Conservation (phyloP, 2,888 invertebrate genomes). For the Lasioglossum leucozonium region DNA sequence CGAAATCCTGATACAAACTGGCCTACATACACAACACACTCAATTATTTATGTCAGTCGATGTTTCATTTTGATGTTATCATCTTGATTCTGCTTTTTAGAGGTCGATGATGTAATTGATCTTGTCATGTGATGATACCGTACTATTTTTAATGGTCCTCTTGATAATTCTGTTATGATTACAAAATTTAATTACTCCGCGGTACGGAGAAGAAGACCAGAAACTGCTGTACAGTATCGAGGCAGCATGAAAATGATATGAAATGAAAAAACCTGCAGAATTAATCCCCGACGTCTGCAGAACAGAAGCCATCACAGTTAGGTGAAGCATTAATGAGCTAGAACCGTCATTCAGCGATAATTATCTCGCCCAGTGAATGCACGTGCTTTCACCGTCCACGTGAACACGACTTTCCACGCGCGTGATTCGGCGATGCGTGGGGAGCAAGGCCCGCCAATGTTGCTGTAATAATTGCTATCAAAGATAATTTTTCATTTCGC, state of each 20-base stretch:
- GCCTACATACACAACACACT: neutral
- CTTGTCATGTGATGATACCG: neutral
- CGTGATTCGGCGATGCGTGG: neutral
- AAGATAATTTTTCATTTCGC: neutral
- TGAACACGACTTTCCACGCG: constrained; percentile 5
- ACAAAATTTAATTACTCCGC: neutral
- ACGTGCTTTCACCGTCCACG: neutral
- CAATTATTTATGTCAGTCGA: neutral
- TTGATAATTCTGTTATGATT: neutral
- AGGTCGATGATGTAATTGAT: neutral
- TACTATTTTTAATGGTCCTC: neutral
- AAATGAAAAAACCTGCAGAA: no score
- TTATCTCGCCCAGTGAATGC: neutral
- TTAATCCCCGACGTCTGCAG: neutral
- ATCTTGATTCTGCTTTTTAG: neutral
- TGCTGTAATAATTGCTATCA: neutral
- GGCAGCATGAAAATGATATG: no score
- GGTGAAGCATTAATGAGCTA: neutral
- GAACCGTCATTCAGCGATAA: neutral
- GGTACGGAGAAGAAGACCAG: neutral
- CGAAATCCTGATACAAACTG: neutral
- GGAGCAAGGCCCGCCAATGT: neutral
- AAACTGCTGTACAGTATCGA: no score
- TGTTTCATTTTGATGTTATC: neutral
- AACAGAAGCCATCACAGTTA: neutral